These are phyloP conservation scores for Macaria liturata DNA, from an alignment of 2,888 invertebrate genomes.

Conservation along the genomic window DNA sequence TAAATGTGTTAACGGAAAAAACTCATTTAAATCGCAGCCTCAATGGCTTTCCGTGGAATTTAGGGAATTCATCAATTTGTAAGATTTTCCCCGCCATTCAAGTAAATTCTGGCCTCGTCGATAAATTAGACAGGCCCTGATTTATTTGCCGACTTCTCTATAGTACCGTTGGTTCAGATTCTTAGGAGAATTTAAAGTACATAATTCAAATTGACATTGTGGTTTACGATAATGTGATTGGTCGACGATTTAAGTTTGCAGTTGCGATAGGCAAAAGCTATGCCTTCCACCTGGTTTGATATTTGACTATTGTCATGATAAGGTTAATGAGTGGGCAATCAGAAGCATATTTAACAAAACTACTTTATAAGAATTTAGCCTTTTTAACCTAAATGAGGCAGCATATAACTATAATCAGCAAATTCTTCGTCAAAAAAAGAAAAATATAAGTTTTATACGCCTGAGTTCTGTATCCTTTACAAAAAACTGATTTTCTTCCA, in stretches of 20 bases:
- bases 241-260: not conserved
- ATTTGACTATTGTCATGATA: too few relatives aligned
- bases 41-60: conserved; percentile 54
- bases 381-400: too few relatives aligned
- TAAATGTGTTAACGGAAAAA: conserved; percentile 42
- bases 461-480: too few relatives aligned
- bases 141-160: conserved; percentile 69
- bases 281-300: too few relatives aligned
- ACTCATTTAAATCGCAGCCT: conserved; percentile 51
- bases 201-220: conserved; percentile 10
- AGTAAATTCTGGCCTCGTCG: conserved; percentile 56
- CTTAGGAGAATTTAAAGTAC: conserved; percentile 20
- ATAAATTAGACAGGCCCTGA: conserved; percentile 67
- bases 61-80: conserved; percentile 71
- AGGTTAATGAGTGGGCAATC: too few relatives aligned
- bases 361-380: too few relatives aligned
- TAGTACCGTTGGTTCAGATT: conserved; percentile 38
- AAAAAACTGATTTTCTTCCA: too few relatives aligned
- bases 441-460: too few relatives aligned
- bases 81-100: conserved; percentile 57
- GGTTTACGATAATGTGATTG: not conserved
- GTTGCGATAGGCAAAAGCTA: too few relatives aligned
- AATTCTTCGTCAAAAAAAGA: too few relatives aligned
- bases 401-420: too few relatives aligned
- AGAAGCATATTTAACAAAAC: too few relatives aligned